These are phyloP conservation scores for Apocrypta bakeri DNA, from an alignment of 1,140 invertebrate species.

Conservation along the genomic window DNA sequence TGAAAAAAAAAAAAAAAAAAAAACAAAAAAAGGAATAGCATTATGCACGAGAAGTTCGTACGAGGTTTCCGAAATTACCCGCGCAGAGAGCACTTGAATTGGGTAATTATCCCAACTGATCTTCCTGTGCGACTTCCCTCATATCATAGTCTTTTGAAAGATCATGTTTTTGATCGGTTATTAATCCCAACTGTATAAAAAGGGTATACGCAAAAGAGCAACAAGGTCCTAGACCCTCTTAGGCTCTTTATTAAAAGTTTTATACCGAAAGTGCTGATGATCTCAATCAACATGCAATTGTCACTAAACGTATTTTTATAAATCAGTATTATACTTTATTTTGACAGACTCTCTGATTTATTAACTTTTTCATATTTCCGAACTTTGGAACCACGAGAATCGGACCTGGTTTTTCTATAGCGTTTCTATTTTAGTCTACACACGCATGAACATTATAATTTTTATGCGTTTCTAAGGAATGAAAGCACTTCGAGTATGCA, in stretches of 20 bases:
- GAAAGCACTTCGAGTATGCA: too few species aligned
- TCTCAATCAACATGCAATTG: constrained; percentile 11
- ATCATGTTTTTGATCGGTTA: constrained; percentile 32
- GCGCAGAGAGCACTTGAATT: not conserved
- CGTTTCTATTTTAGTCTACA: too few species aligned
- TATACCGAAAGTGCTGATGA: constrained; percentile 45
- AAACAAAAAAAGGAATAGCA: constrained; percentile 40
- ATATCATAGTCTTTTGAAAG: constrained; percentile 60
- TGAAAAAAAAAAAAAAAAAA: constrained; percentile 45
- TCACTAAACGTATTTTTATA: constrained; percentile 13
- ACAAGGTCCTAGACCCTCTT: constrained; percentile 50
- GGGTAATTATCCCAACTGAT: too few species aligned
- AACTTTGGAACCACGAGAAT: too few species aligned
- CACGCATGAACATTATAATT: too few species aligned
- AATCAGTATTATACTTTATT: not conserved
- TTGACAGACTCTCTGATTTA: too few species aligned
- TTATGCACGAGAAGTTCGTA: constrained; percentile 51
- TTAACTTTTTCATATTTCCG: too few species aligned
- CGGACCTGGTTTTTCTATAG: too few species aligned
- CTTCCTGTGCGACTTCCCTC: constrained; percentile 52
- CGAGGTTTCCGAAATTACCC: constrained; percentile 57
- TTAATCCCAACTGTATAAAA: constrained; percentile 21
- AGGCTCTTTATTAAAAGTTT: constrained; percentile 50
- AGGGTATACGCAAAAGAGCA: constrained; percentile 14
- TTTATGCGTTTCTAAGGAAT: too few species aligned